phyloP scores from a whole-genome alignment of 2,797 vertebrate species.

The Oreortyx pictus region DNA sequence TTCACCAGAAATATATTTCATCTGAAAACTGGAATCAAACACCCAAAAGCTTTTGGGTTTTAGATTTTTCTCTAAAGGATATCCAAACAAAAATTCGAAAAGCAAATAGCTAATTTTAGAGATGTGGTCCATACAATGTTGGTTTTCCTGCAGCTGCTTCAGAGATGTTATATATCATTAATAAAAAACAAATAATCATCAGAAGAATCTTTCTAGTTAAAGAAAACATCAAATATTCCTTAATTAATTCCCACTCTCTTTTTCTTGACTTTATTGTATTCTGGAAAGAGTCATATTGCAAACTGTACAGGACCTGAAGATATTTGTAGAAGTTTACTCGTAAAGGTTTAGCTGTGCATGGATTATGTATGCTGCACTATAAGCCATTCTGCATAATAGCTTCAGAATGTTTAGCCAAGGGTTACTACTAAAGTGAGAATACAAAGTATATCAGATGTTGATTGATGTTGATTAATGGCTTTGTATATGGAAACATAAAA shows the following conservation, averaged over 20 bases:
- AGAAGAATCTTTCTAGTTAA: background rate
- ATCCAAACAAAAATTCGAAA: background rate
- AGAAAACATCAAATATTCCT: background rate
- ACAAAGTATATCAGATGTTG: background rate
- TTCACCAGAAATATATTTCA: constrained; percentile 11
- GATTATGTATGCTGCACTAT: background rate
- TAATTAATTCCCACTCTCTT: background rate
- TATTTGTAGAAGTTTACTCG: background rate
- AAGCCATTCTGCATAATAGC: background rate
- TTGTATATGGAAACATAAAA: background rate
- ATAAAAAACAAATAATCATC: background rate
- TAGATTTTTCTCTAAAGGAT: background rate
- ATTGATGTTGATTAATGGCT: background rate
- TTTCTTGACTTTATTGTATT: background rate
- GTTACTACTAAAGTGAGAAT: background rate
- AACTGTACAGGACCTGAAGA: background rate
- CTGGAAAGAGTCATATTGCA: background rate
- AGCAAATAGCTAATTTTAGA: background rate
- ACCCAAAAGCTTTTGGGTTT: background rate
- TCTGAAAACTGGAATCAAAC: background rate
- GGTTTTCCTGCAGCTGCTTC: background rate
- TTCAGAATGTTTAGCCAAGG: background rate
- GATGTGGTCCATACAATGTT: background rate
- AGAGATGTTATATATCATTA: background rate
- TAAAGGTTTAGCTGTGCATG: background rate